Percentiles rank a stretch among this genome's conserved stretches.
phyloP scores from a whole-genome alignment of 2,888 invertebrate genomes.

The Polydrusus cervinus region DNA sequence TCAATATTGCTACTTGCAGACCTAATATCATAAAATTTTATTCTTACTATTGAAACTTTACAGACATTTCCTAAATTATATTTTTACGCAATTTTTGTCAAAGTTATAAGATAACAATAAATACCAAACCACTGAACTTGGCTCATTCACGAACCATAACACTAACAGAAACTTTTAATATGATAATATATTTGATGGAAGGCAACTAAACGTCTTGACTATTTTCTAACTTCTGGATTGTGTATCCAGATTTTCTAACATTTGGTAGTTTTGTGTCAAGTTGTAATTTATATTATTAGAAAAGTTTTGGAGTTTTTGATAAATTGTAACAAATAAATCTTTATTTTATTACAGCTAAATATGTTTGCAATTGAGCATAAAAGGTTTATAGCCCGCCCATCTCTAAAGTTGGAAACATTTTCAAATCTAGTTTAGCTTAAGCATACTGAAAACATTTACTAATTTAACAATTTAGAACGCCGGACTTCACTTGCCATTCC shows the following conservation, averaged over 20 bases:
- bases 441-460: no score
- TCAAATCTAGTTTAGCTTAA: no score
- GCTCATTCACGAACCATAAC: conserved; percentile 23
- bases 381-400: no score
- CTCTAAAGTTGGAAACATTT: no score
- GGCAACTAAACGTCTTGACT: conserved; percentile 12
- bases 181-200: conserved; percentile 30
- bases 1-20: background rate
- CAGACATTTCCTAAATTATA: conserved; percentile 11
- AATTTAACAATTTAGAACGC: no score
- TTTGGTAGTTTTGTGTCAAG: background rate
- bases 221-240: conserved; percentile 25
- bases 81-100: conserved; percentile 12
- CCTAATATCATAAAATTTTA: conserved; percentile 8
- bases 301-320: background rate
- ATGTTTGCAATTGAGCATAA: no score
- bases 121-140: conserved; percentile 21
- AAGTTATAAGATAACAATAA: conserved; percentile 7
- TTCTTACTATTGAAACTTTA: background rate
- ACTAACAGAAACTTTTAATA: conserved; percentile 35
- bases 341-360: no score
- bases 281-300: conserved; percentile 6
- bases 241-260: background rate
- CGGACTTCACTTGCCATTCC: no score
- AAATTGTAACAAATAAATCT: background rate